A percentile compares a stretch with the other conserved stretches of the same genome.
phyloP scores from a whole-genome alignment of 2,888 invertebrate genomes.

The Apotomis capreana region DNA sequence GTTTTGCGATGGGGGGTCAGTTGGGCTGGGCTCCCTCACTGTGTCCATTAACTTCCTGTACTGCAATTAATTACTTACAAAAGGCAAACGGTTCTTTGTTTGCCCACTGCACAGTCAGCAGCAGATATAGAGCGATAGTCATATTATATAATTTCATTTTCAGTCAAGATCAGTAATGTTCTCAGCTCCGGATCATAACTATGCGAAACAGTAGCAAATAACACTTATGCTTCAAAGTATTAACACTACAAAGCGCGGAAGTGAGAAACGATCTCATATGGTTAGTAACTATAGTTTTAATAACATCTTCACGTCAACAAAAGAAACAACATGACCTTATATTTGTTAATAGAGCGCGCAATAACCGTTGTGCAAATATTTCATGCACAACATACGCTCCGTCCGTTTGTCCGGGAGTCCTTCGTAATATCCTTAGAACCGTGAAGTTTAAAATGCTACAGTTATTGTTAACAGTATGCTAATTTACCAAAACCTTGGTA shows the following conservation, averaged over 20 bases:
- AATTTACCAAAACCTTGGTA: constrained; percentile 49
- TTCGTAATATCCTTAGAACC: constrained; percentile 60
- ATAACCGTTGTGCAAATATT: constrained; percentile 46
- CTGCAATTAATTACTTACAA: constrained; percentile 51
- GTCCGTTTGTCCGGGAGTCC: constrained; percentile 59
- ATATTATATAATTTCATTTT: too few species aligned
- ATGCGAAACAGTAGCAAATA: too few species aligned
- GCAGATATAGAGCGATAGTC: background rate
- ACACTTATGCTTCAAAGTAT: too few species aligned
- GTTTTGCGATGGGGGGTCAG: constrained; percentile 50
- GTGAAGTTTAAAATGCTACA: constrained; percentile 51
- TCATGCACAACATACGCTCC: constrained; percentile 47
- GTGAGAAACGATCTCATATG: background rate
- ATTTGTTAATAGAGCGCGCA: constrained; percentile 45
- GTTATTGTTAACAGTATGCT: constrained; percentile 47
- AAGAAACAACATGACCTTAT: constrained; percentile 33
- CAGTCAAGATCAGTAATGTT: too few species aligned
- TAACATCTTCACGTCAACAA: constrained; percentile 2
- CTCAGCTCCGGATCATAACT: too few species aligned
- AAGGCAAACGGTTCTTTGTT: constrained; percentile 39
- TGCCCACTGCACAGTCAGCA: constrained; percentile 3
- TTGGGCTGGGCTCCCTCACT: constrained; percentile 54
- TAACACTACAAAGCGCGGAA: too few species aligned
- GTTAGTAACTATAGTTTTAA: constrained; percentile 1
- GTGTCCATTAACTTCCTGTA: constrained; percentile 44